Evolutionary conservation across 2,888 invertebrate genomes (phyloP).

Genomic region (Taenaris catops): DNA sequence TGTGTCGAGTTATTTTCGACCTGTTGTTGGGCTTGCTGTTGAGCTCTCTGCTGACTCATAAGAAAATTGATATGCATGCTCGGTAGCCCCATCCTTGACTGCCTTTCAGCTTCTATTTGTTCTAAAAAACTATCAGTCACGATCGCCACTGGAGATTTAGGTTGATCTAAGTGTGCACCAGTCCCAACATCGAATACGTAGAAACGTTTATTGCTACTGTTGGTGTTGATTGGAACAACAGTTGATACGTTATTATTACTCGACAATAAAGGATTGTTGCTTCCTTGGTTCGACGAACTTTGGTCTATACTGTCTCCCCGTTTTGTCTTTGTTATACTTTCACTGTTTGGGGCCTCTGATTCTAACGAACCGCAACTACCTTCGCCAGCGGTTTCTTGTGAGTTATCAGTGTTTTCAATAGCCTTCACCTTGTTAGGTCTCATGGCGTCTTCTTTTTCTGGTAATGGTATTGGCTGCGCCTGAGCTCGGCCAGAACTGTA

Average conservation of each 20-base stretch:
- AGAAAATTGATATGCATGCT: slow-evolving; percentile 73
- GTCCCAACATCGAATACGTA: slow-evolving; percentile 72
- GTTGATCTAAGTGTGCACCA: slow-evolving; percentile 53
- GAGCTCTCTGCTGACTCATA: slow-evolving; percentile 60
- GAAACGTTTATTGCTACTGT: slow-evolving; percentile 60
- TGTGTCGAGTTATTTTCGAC: slow-evolving; percentile 48
- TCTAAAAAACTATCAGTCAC: slow-evolving; percentile 70
- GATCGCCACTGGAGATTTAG: slow-evolving; percentile 66
- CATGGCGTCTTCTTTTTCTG: slow-evolving; percentile 50
- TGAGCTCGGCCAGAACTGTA: slow-evolving; percentile 81
- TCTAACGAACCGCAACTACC: slow-evolving; percentile 73
- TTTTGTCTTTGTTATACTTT: slow-evolving; percentile 53
- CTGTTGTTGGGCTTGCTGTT: slow-evolving; percentile 48
- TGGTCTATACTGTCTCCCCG: slow-evolving; percentile 65
- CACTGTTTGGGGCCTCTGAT: slow-evolving; percentile 63
- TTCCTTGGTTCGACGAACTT: slow-evolving; percentile 74
- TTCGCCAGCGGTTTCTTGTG: slow-evolving; percentile 61
- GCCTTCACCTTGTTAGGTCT: slow-evolving; percentile 47
- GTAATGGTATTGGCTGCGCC: slow-evolving; percentile 54
- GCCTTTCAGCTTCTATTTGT: slow-evolving; percentile 69
- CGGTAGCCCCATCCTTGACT: slow-evolving; percentile 66
- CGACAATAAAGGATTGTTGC: slow-evolving; percentile 66
- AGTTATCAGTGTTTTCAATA: slow-evolving; percentile 51
- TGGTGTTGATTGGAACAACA: slow-evolving; percentile 66
- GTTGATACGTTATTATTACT: slow-evolving; percentile 69